Percentiles rank a stretch among this genome's conserved stretches.
Conservation (phyloP, 2,113 vertebrate species). For the Sinocyclocheilus anophthalmus region DNA sequence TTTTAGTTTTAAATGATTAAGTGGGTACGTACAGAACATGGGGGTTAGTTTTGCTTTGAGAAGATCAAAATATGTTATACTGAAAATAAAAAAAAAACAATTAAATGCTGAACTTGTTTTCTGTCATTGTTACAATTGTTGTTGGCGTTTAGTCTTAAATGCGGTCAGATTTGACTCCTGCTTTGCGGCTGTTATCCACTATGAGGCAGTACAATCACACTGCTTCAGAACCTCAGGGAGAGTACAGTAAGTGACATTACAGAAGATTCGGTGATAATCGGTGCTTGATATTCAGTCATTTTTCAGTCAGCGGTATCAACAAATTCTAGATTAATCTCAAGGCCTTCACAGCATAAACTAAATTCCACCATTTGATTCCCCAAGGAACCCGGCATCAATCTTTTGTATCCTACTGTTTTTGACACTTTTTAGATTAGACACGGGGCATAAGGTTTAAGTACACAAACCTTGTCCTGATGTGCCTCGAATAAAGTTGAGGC, state of each 20-base stretch:
- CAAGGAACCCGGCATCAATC: not conserved
- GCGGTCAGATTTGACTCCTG: not conserved
- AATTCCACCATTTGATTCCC: not conserved
- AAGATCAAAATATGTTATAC: constrained; percentile 55
- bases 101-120: constrained; percentile 33
- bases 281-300: not conserved
- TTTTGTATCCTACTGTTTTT: not conserved
- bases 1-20: not conserved
- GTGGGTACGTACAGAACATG: constrained; percentile 11
- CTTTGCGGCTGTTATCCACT: constrained; percentile 23
- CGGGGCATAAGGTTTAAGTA: not conserved
- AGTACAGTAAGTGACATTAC: not conserved
- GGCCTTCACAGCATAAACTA: not conserved
- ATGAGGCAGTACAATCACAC: constrained; percentile 16
- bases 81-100: constrained; percentile 46
- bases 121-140: not conserved
- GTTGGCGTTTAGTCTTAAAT: not conserved
- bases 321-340: not conserved
- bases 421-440: not conserved
- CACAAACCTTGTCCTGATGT: not conserved
- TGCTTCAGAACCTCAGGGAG: not conserved
- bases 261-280: not conserved
- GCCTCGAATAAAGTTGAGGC: not conserved
- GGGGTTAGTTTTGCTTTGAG: constrained; percentile 52
- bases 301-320: not conserved